Evolutionary conservation across 2,888 invertebrate genomes (phyloP), one percentile per base, ranked within the genome.

Genomic region (Pristionchus exspectatus): DNA sequence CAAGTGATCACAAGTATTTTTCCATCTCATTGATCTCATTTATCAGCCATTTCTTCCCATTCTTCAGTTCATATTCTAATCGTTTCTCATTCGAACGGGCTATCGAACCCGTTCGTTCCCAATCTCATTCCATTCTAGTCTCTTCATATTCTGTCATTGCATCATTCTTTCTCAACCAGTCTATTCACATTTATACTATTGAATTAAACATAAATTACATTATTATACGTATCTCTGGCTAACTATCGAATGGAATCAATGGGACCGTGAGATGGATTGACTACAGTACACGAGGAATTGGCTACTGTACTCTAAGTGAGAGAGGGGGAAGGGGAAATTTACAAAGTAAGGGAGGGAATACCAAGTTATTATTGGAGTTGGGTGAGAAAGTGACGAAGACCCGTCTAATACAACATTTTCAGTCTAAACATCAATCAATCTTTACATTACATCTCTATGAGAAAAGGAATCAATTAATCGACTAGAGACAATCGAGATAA

Each of bases 381-480:
- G 21, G 72, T 77, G 74, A 77, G 74, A 77, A 77, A 38, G 74
- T 77, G 44, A 77, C 74, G 24, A 77, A 21, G 74, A 77, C 74
- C 74, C 74, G 74, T 77, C 74, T 44, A 72, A 72, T 27, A 69
- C 69, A 69, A 27, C 30, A 77, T 77, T 77, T 38, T 77, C 30
- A 72, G 30, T 77, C 74, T 77, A 77, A 77, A 63, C 63, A 63
- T 63, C 63, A 63, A 63, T 63, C 63, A 63, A 77, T 77, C n/a
- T 27, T 38, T 74, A 74, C 74, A 74, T 38, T 69, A 77, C 74
- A 77, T 77, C 74, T 77, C 74, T 77, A 30, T 77, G 74, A 77
- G 74, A 77, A 77, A 30, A 10, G 69, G 69, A 69, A 69, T 7
- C 74, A 77, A 72, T 33, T 72, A 33, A 72, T 72, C 72, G 72